Percentiles rank a stretch among this genome's conserved stretches.
Evolutionary conservation across 2,888 invertebrate genomes (phyloP).

Genomic region (Mellilla xanthometata): DNA sequence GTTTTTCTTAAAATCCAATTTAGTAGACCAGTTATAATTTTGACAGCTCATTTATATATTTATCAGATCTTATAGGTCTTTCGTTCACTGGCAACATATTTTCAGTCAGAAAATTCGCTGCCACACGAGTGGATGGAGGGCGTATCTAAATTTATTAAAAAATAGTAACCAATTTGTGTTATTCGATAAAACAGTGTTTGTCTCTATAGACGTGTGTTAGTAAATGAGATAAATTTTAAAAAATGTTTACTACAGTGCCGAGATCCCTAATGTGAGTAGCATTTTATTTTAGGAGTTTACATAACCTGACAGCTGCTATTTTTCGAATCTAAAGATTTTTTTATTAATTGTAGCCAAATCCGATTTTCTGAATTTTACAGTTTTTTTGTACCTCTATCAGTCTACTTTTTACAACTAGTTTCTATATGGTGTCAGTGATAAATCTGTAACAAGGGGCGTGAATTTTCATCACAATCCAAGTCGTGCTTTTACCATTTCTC

Average conservation of each 20-base stretch:
- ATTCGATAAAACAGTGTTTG: constrained; percentile 41
- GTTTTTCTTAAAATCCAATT: too few relatives aligned
- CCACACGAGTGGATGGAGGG: constrained; percentile 66
- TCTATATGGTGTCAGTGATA: not conserved
- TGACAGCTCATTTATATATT: too few relatives aligned
- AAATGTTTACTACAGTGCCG: constrained; percentile 77
- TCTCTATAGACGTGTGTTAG: constrained; percentile 35
- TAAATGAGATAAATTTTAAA: constrained; percentile 61
- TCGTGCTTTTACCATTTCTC: too few relatives aligned
- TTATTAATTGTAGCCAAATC: not conserved
- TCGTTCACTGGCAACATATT: constrained; percentile 8
- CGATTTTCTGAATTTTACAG: not conserved
- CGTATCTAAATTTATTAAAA: constrained; percentile 53
- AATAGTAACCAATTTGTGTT: constrained; percentile 40
- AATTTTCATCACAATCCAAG: not conserved
- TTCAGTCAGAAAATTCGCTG: constrained; percentile 49
- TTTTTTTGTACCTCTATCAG: too few relatives aligned
- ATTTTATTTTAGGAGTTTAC: constrained; percentile 77
- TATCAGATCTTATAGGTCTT: too few relatives aligned
- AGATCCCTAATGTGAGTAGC: constrained; percentile 75
- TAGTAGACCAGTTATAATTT: too few relatives aligned
- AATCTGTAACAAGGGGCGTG: not conserved
- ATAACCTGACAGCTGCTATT: constrained; percentile 79
- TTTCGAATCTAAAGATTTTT: constrained; percentile 49
- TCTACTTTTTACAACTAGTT: too few relatives aligned